Conservation (phyloP, 2,888 invertebrate genomes). For the Danaus chrysippus region DNA sequence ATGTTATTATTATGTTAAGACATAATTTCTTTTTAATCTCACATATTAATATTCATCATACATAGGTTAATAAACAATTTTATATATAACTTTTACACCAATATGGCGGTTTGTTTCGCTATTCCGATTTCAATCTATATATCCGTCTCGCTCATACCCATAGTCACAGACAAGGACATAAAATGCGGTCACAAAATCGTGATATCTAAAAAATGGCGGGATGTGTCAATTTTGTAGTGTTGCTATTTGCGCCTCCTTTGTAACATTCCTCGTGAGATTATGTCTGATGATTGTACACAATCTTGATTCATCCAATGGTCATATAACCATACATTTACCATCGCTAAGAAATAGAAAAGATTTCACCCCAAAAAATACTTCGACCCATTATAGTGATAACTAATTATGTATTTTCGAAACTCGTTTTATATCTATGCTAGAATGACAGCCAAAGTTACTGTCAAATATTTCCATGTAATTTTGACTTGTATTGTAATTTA, state of each 20-base stretch:
- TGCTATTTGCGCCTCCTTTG: conserved; percentile 58
- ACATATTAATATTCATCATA: too few relatives aligned
- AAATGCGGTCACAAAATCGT: conserved; percentile 38
- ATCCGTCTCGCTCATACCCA: conserved; percentile 13
- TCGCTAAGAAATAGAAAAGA: conserved; percentile 18
- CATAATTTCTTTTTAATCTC: too few relatives aligned
- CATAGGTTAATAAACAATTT: too few relatives aligned
- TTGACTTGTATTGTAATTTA: too few relatives aligned
- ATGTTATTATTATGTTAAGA: too few relatives aligned
- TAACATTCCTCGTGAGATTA: conserved; percentile 59
- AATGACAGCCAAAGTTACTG: too few relatives aligned
- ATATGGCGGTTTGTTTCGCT: background rate
- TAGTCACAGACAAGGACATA: conserved; percentile 18
- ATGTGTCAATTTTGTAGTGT: conserved; percentile 57
- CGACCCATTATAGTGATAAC: too few relatives aligned
- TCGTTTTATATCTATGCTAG: too few relatives aligned
- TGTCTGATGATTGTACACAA: conserved; percentile 42
- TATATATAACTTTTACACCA: too few relatives aligned
- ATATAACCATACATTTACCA: conserved; percentile 28
- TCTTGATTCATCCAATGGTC: conserved; percentile 30
- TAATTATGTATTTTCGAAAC: too few relatives aligned
- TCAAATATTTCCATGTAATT: too few relatives aligned
- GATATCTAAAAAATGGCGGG: conserved; percentile 34
- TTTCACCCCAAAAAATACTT: background rate
- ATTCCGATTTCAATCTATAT: conserved; percentile 49